Evolutionary conservation across 1,140 invertebrate genomes (phyloP).

Genomic region (Brachionus manjavacas): DNA sequence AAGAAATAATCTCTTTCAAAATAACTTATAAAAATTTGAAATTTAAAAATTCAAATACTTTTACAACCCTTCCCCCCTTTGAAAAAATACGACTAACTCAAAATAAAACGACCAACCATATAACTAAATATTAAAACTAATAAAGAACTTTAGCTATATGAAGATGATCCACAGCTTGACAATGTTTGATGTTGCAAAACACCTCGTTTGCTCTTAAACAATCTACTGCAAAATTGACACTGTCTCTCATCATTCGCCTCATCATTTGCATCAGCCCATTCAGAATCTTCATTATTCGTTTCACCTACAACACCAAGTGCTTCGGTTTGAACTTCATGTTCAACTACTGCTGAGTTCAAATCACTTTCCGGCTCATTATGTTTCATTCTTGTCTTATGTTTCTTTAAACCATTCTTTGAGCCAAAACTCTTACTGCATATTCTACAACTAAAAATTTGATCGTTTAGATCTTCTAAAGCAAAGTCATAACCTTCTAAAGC

Average conservation of each 20-base stretch:
- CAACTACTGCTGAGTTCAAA: not conserved
- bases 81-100: not conserved
- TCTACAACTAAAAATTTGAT: not conserved
- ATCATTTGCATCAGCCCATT: not conserved
- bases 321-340: not conserved
- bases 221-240: not conserved
- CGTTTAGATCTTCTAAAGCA: not conserved
- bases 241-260: not conserved
- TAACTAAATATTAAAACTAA: not conserved
- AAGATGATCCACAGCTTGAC: not conserved
- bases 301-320: not conserved
- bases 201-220: not conserved
- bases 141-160: not conserved
- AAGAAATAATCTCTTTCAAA: not conserved
- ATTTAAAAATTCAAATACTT: not conserved
- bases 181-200: not conserved
- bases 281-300: not conserved
- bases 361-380: not conserved
- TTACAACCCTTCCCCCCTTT: not conserved
- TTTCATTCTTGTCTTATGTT: not conserved
- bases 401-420: not conserved
- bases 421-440: not conserved
- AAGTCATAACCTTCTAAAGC: not conserved
- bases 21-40: not conserved
- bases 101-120: not conserved